phyloP scores from a whole-genome alignment of 1,140 invertebrate genomes.

The Papilio helenus region DNA sequence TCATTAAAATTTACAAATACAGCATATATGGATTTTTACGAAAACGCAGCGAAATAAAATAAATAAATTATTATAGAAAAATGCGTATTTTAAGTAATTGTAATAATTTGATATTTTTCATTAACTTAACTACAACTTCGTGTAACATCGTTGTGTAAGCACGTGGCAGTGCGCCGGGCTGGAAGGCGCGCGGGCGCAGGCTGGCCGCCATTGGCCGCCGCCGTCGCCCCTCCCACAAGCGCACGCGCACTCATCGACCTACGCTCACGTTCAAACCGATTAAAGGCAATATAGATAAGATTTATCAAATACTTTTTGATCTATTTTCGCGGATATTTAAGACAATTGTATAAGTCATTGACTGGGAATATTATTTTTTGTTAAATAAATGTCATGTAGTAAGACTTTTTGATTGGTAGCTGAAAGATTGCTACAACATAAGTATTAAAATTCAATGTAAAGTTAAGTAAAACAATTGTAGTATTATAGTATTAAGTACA shows the following conservation, averaged over 20 bases:
- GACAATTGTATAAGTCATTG: not conserved
- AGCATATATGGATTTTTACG: not conserved
- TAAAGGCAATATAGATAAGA: conserved; percentile 16
- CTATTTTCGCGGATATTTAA: not conserved
- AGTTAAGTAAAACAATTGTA: not conserved
- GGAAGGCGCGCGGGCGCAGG: conserved; percentile 47
- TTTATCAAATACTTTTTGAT: conserved; percentile 27
- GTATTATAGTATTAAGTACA: not conserved
- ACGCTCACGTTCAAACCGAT: conserved; percentile 10
- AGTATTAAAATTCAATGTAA: not conserved
- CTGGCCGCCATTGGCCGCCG: conserved; percentile 61
- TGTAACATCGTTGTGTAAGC: conserved; percentile 16
- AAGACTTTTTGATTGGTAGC: too few relatives aligned
- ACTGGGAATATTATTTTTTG: not conserved
- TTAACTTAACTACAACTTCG: not conserved
- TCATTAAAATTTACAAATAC: too few relatives aligned
- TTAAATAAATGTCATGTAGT: not conserved
- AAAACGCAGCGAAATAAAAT: not conserved
- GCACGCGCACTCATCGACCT: conserved; percentile 43
- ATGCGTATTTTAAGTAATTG: not conserved
- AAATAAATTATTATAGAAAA: not conserved
- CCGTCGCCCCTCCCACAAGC: conserved; percentile 69
- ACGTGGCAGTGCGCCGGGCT: conserved; percentile 53
- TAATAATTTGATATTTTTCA: not conserved
- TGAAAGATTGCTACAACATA: too few relatives aligned